Conservation (phyloP, 2,797 vertebrate species). For the Parambassis ranga region DNA sequence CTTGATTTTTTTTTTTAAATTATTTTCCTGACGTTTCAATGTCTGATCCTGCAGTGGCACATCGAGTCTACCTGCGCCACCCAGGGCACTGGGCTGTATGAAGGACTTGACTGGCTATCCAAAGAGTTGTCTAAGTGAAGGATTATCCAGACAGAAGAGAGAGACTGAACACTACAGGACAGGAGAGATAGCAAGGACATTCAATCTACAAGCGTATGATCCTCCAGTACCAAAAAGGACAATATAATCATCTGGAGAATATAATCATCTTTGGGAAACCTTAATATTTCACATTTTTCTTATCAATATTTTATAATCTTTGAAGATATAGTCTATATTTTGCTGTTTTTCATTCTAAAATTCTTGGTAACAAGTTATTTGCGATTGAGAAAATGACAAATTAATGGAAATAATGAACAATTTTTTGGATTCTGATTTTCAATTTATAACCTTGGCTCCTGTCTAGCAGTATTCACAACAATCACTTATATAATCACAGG, state of each 20-base stretch:
- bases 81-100: conserved; percentile 87
- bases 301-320: conserved; percentile 41
- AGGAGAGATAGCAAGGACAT: conserved; percentile 55
- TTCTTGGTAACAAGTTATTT: conserved; percentile 5
- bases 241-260: conserved; percentile 47
- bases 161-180: conserved; percentile 34
- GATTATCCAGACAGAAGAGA: conserved; percentile 18
- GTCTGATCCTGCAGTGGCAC: conserved; percentile 81
- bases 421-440: too few relatives aligned
- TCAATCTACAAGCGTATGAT: conserved; percentile 53
- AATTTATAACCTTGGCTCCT: neutral
- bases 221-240: conserved; percentile 46
- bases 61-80: conserved; percentile 88
- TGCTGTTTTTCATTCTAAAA: conserved; percentile 16
- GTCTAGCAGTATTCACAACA: conserved; percentile 1
- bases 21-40: neutral
- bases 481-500: conserved; percentile 16
- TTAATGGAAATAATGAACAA: conserved; percentile 1
- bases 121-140: conserved; percentile 79
- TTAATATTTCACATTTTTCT: conserved; percentile 31
- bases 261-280: conserved; percentile 46
- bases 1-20: too few relatives aligned
- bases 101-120: conserved; percentile 91
- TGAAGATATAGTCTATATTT: conserved; percentile 24
- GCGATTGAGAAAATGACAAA: conserved; percentile 26